Percentiles rank a stretch among this genome's conserved stretches.
These are phyloP conservation scores for Parthenolecanium corni DNA, from an alignment of 2,888 invertebrate species.

Conservation along the genomic window DNA sequence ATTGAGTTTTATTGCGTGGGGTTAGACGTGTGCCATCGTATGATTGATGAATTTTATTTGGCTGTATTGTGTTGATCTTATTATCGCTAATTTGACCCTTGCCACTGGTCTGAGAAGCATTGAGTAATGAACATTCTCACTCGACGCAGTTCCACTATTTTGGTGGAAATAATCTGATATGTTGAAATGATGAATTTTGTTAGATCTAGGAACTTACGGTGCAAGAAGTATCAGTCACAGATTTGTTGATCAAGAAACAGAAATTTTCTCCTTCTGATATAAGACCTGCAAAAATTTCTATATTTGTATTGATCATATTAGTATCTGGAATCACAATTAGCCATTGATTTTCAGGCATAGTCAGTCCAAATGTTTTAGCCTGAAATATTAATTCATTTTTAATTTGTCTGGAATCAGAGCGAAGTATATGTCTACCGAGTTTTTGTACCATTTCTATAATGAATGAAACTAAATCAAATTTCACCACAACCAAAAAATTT, in stretches of 20 bases:
- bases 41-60: no score
- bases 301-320: constrained; percentile 42
- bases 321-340: constrained; percentile 62
- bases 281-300: constrained; percentile 46
- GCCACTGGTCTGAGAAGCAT: no score
- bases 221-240: constrained; percentile 44
- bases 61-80: no score
- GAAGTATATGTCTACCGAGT: background rate
- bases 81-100: no score
- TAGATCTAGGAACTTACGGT: constrained; percentile 42
- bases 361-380: constrained; percentile 47
- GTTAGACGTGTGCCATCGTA: no score
- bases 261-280: constrained; percentile 68
- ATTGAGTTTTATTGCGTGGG: no score
- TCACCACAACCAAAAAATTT: constrained; percentile 48
- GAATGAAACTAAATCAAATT: constrained; percentile 9
- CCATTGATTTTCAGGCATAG: constrained; percentile 62
- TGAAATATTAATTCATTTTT: constrained; percentile 34
- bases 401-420: no score
- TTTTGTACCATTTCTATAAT: constrained; percentile 13
- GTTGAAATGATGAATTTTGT: background rate
- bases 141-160: no score
- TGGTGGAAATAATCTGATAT: no score
- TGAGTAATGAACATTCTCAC: no score
- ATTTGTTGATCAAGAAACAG: constrained; percentile 62